These are phyloP conservation scores for Coptodon bakossiorum DNA, from an alignment of 2,113 vertebrate genomes.

Conservation along the genomic window DNA sequence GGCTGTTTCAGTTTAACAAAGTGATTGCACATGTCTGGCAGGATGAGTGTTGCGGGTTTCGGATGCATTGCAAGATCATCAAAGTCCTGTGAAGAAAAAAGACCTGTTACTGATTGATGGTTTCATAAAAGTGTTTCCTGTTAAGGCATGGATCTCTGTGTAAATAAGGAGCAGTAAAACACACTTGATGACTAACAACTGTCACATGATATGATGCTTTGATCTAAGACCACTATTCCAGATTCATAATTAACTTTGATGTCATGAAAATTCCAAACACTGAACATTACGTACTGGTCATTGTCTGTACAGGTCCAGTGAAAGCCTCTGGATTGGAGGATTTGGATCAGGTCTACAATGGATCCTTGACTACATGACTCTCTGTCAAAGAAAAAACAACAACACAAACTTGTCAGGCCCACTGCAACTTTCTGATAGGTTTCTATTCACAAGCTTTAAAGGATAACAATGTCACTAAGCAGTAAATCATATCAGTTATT, in stretches of 20 bases:
- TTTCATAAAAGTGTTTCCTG: too few species aligned
- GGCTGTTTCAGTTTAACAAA: too few species aligned
- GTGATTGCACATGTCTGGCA: too few species aligned
- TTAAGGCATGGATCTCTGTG: too few species aligned
- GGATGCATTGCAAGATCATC: too few species aligned
- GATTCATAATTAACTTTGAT: background rate
- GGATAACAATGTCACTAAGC: background rate
- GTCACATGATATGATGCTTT: background rate
- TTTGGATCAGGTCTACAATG: slow-evolving; percentile 65
- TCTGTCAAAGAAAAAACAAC: too few species aligned
- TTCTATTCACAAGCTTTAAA: background rate
- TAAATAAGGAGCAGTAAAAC: background rate
- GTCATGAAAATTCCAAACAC: background rate
- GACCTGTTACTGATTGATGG: too few species aligned
- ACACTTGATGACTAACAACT: background rate
- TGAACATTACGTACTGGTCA: slow-evolving; percentile 69
- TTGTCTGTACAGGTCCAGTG: slow-evolving; percentile 76
- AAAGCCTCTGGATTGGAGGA: slow-evolving; percentile 72
- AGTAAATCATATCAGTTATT: background rate
- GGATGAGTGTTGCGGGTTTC: too few species aligned
- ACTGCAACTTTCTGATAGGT: background rate
- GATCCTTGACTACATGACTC: slow-evolving; percentile 46
- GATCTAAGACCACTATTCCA: background rate
- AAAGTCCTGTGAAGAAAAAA: too few species aligned
- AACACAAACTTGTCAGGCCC: too few species aligned